A percentile compares a stretch with the other conserved stretches of the same genome.
These are phyloP conservation scores for Edolisoma coerulescens DNA, from an alignment of 2,113 vertebrate genomes.

Conservation along the genomic window DNA sequence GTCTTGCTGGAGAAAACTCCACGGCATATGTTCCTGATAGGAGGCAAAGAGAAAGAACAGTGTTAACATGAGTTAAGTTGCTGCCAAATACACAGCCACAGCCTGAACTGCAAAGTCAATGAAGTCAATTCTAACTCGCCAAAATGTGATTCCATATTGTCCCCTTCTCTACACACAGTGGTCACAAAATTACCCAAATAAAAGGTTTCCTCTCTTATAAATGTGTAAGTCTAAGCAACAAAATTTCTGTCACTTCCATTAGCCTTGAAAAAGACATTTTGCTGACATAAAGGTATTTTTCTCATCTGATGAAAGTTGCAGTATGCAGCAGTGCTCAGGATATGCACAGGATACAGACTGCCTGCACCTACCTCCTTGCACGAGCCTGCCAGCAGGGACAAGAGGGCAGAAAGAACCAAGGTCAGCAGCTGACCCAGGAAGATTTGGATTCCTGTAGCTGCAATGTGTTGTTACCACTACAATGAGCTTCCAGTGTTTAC, in stretches of 20 bases:
- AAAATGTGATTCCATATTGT: neutral
- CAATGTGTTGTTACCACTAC: neutral
- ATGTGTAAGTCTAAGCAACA: neutral
- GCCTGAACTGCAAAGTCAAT: neutral
- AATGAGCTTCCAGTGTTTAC: conserved; percentile 19
- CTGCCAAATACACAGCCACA: neutral
- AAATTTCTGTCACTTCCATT: neutral
- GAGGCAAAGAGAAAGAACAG: neutral
- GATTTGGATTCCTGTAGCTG: neutral
- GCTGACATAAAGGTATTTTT: neutral
- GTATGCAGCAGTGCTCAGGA: neutral
- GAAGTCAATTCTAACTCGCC: neutral
- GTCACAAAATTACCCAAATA: neutral
- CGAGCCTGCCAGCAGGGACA: neutral
- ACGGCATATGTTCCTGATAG: neutral
- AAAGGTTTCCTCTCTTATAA: neutral
- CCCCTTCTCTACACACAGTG: neutral
- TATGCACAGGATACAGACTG: neutral
- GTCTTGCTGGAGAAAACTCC: neutral
- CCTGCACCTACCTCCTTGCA: neutral
- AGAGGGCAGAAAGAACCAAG: neutral
- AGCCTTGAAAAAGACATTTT: neutral
- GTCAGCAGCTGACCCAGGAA: neutral
- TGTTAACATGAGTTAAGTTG: neutral
- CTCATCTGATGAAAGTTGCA: neutral